Evolutionary conservation across 2,888 invertebrate species (phyloP).

Genomic region (Parnassius orleans): DNA sequence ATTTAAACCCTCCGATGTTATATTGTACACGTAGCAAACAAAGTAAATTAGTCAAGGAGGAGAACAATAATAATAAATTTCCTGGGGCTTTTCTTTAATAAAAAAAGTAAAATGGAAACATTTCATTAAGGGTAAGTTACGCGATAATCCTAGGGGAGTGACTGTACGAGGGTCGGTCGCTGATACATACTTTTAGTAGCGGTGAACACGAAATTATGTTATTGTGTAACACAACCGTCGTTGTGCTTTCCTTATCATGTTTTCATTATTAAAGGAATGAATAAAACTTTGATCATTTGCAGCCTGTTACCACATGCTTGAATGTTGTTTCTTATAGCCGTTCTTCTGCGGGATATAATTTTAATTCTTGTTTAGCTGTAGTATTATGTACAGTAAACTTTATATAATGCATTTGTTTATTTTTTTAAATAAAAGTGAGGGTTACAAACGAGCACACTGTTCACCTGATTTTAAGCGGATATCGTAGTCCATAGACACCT

Average conservation of each 20-base stretch:
- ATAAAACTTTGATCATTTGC: constrained; percentile 16
- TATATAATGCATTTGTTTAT: too few relatives aligned
- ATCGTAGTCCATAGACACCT: too few relatives aligned
- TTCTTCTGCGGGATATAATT: not conserved
- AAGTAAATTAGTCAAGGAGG: constrained; percentile 35
- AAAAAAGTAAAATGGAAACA: constrained; percentile 40
- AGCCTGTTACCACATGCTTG: constrained; percentile 4
- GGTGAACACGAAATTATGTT: constrained; percentile 40
- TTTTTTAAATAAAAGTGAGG: too few relatives aligned
- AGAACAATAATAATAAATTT: constrained; percentile 46
- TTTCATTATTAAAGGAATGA: constrained; percentile 9
- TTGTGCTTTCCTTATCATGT: constrained; percentile 13
- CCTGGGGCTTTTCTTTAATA: constrained; percentile 43
- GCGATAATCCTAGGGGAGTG: constrained; percentile 40
- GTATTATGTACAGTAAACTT: too few relatives aligned
- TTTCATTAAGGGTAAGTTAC: constrained; percentile 53
- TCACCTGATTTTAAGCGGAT: too few relatives aligned
- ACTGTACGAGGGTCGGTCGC: constrained; percentile 61
- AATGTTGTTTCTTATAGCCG: not conserved
- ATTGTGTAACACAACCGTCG: constrained; percentile 13
- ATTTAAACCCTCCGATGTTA: constrained; percentile 4
- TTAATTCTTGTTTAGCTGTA: too few relatives aligned
- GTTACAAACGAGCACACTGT: too few relatives aligned
- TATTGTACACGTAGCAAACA: constrained; percentile 11
- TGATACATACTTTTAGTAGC: constrained; percentile 54